Evolutionary conservation across 2,888 invertebrate species (phyloP).

Genomic region (Lasioglossum zephyrum): DNA sequence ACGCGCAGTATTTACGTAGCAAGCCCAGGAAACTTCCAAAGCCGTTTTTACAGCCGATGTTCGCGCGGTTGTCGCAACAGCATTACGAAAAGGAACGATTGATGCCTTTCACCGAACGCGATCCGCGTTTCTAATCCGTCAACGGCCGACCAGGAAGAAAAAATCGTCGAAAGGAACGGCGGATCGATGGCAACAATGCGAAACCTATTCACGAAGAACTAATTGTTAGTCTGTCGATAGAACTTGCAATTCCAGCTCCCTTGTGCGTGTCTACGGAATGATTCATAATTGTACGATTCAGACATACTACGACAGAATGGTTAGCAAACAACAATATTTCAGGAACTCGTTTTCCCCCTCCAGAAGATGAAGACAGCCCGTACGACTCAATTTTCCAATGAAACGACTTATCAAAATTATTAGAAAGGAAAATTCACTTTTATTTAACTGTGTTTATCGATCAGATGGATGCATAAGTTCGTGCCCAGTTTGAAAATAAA

Average conservation of each 20-base stretch:
- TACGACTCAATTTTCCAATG: no score
- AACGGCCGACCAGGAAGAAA: not conserved
- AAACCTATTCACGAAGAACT: constrained; percentile 15
- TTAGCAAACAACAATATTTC: not conserved
- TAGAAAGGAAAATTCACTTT: no score
- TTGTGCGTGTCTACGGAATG: constrained; percentile 1
- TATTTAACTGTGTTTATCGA: no score
- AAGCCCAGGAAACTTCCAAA: constrained; percentile 2
- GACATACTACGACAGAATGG: not conserved
- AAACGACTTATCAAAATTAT: no score
- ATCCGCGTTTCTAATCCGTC: constrained; percentile 47
- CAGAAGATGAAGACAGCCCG: not conserved
- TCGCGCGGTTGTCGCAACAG: constrained; percentile 43
- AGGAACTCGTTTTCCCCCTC: not conserved
- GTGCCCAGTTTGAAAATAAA: no score
- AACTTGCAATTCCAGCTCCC: not conserved
- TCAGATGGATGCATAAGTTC: no score
- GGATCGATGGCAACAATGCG: constrained; percentile 11
- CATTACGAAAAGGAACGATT: constrained; percentile 53
- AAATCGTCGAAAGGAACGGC: constrained; percentile 16
- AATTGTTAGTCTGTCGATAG: not conserved
- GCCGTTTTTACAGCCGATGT: constrained; percentile 37
- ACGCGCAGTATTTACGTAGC: not conserved
- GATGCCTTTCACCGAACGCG: constrained; percentile 65
- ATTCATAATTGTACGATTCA: not conserved